Base-by-base conservation (phyloP, 2,113 vertebrate species). In the Coptodon bakossiorum region DNA sequence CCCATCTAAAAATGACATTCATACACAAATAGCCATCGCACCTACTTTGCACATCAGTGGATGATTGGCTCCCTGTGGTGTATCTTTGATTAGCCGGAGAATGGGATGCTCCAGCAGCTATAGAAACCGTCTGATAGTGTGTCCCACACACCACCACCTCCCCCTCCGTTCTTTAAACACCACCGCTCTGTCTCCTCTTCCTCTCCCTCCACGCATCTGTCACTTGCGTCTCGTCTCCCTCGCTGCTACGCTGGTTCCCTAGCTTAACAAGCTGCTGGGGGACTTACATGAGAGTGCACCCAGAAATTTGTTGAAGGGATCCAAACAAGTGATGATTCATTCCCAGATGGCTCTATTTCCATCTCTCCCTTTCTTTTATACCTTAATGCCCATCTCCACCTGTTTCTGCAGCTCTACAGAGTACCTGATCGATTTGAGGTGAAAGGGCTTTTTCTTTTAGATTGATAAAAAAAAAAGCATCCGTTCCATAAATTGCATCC, bases 191-290 rank as follows among this genome's bases (percentile, higher is more conserved):
- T 87, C 81, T 87, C 76, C 59, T 66, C 88, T 50, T 88, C 56
- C 86, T 90, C 90, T 88, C 40, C 1, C 66, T 50, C 87, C 63
- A 88, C 59, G 48, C 90, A 85, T 94, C 93, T 94, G 92, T 92
- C 92, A 85, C 82, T 91, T 31, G 88, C 57, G 48, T 87, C 81
- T 68, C 38, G 9, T 84, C 82, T 87, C 87, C 86, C 80, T 78
- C 9, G 48, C 83, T 76, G 81, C 79, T 66, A 82, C 45, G 27
- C 91, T 78, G 91, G 81, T 85, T 93, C 91, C 83, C 88, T 36
- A 82, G 91, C 92, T 91, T 94, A 95, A 95, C 93, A 94, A 95
- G 93, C 91, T 92, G 91, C 93, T 92, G 82, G 82, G 93, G 91
- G 94, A 94, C 85, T 85, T 68, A 27, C 73, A 90, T 63, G 63